Evolutionary conservation across 1,140 invertebrate species (phyloP), one percentile per base, ranked within the genome.

Genomic region (Dinothrombium tinctorium): DNA sequence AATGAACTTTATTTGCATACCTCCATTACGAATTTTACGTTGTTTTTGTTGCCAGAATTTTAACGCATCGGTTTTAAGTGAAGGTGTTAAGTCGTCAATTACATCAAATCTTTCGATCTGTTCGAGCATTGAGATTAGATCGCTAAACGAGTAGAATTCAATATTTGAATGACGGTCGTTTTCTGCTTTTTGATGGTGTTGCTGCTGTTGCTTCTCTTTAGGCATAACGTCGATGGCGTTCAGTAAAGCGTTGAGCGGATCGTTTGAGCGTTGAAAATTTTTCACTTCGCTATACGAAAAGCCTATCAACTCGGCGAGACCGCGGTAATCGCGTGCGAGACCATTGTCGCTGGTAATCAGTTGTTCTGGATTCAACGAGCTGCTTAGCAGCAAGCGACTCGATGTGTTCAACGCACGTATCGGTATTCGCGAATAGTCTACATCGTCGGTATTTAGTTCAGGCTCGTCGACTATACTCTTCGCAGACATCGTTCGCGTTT

Each of bases 221-320:
- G 14, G 15, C 50, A n/a, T n/a, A n/a, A n/a, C n/a, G n/a, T n/a
- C n/a, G n/a, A n/a, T n/a, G n/a, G n/a, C n/a, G n/a, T 53, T 41
- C 3, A 60, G 26, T 4, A 60, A 25, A 29, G 49, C 47, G 23
- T 46, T 39, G 5, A 52, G 56, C 9, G 56, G 56, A 48, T 54
- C 52, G 22, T 42, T 41, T 37, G 44, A 41, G 39, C 49, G 33
- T 37, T 46, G 43, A 44, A 58, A 54, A 37, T 52, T 53, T 35
- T 45, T 35, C 9, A 57, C 52, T 14, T 55, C 51, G 15, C 54
- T 33, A 23, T 51, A 50, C 11, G 41, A 14, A 49, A 57, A 55
- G 0, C 53, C 52, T 19, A 58, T 47, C n/a, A 53, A 45, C 40
- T 59, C 56, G 14, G 57, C 58, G 4, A 61, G 40, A 6, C 59